Evolutionary conservation across 2,113 vertebrate species (phyloP), one percentile per base, ranked within the genome.

Genomic region (Protobothrops mucrosquamatus): DNA sequence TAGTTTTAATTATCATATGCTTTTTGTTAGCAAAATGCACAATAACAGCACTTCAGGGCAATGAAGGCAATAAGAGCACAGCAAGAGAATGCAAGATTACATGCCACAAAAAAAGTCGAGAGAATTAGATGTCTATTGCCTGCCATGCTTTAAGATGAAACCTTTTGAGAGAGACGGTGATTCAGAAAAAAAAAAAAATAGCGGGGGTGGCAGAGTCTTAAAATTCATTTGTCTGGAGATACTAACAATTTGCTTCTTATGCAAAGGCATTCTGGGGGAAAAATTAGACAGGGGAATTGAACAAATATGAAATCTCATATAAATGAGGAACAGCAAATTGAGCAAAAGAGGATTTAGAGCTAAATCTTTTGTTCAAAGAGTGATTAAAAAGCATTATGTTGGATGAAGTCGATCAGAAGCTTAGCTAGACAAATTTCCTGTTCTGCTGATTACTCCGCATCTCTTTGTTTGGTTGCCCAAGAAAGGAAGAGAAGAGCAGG

Each of bases 321-420:
- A 96, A 95, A 93, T 89, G 95, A 96, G 94, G 34, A 97, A 96
- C 96, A 96, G 92, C 89, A 95, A 96, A 94, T 94, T 97, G 96
- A 97, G 94, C 96, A 97, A 97, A 96, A 97, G 91, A 97, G 96
- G 97, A 98, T 98, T 81, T 98, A 97, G 88, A 93, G 89, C 95
- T 97, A 97, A 97, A 97, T 96, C 97, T 97, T 97, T 97, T 98
- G 97, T 98, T 97, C 97, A 97, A 98, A 97, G 95, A 96, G 94
- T 97, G 97, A 98, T 98, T 98, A 97, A 95, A 97, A 97, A 97
- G 96, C 94, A 97, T 98, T 98, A 97, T 97, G 94, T 96, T 54
- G 86, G 95, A 97, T 97, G 95, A 97, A 98, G 96, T 96, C 95
- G 93, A 93, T 95, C 92, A 95, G 93, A 93, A 95, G 96, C 96